These are phyloP conservation scores for Eupithecia dodoneata DNA, from an alignment of 2,888 invertebrate species.

Conservation along the genomic window DNA sequence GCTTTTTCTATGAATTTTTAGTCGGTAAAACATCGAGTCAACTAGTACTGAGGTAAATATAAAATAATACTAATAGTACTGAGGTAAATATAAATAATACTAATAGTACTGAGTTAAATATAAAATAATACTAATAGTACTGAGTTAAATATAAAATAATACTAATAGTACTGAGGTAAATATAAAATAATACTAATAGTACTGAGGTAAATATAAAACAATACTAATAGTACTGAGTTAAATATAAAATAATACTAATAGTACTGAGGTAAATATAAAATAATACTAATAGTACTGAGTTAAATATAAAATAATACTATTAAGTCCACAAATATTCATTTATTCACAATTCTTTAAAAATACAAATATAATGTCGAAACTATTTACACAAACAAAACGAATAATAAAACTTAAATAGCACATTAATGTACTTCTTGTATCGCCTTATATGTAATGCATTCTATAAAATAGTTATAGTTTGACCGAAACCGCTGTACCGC, in stretches of 20 bases:
- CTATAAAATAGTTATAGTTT: not conserved
- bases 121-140: conserved; percentile 37
- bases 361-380: conserved; percentile 40
- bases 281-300: conserved; percentile 38
- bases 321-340: conserved; percentile 51
- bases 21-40: not conserved
- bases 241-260: no score
- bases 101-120: conserved; percentile 11
- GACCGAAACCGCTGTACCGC: no score
- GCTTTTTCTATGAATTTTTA: not conserved
- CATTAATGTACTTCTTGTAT: conserved; percentile 30
- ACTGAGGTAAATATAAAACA: conserved; percentile 14
- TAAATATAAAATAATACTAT: conserved; percentile 34
- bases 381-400: conserved; percentile 52
- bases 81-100: conserved; percentile 26
- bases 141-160: no score
- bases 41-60: not conserved
- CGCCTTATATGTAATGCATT: not conserved
- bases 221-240: conserved; percentile 40
- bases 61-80: conserved; percentile 36
- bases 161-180: not conserved
- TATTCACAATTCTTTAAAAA: conserved; percentile 54
- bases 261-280: conserved; percentile 1
- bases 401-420: conserved; percentile 29
- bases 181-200: conserved; percentile 34